phyloP scores from a whole-genome alignment of 1,140 invertebrate genomes.

The Trichoplusia ni region DNA sequence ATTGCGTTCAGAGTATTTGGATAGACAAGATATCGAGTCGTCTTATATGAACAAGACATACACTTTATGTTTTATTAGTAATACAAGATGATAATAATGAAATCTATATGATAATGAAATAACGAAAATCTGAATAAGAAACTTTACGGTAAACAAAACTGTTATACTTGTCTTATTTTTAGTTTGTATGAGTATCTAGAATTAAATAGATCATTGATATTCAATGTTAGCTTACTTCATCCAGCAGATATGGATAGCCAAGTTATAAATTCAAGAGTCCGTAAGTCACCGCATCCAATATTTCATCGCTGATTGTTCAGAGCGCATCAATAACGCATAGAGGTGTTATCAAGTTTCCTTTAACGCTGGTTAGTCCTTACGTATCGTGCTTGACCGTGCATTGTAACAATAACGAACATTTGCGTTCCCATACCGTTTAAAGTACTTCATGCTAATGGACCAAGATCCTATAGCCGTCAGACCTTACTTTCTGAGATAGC shows the following conservation, averaged over 20 bases:
- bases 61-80: no score
- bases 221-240: no score
- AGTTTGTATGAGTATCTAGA: no score
- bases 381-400: slow-evolving; percentile 22
- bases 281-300: not conserved
- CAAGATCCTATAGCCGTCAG: not conserved
- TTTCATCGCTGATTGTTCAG: slow-evolving; percentile 4
- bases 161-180: no score
- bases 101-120: no score
- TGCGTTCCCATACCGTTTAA: slow-evolving; percentile 17
- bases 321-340: slow-evolving; percentile 45
- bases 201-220: no score
- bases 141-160: no score
- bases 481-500: not conserved
- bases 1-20: slow-evolving; percentile 8
- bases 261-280: not conserved
- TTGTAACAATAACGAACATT: slow-evolving; percentile 18
- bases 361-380: slow-evolving; percentile 34
- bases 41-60: no score
- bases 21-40: not conserved
- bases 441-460: not conserved
- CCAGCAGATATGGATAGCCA: not conserved
- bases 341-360: slow-evolving; percentile 50
- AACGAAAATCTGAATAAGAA: no score
- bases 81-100: no score